Evolutionary conservation across 2,113 vertebrate genomes (phyloP), one percentile per base, ranked within the genome.

Genomic region (Serinus canaria): DNA sequence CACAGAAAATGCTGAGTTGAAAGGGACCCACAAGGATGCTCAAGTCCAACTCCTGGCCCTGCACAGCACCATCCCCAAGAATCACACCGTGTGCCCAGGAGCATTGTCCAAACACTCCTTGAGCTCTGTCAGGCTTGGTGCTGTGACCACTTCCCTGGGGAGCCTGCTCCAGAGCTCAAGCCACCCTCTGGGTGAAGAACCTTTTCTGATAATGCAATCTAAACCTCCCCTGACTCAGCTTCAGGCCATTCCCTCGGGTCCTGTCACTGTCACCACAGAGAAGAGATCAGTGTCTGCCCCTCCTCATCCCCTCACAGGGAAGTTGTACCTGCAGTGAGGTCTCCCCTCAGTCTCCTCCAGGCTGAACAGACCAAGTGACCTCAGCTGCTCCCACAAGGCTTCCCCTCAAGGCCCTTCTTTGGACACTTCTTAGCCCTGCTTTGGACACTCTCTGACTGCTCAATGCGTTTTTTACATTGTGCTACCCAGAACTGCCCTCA

Each of bases 331-430:
- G 35, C 60, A 43, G 0, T 58, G 43, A 30, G 19, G 5, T 17
- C 13, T 35, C 20, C 2, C 7, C 35, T 41, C 35, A 49, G 20
- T 17, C 43, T 85, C 7, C 15, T 39, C 24, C 43, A 41, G 30
- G 15, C 30, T 21, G 43, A 58, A 11, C 25, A 67, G 44, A 35
- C 6, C 52, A 25, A 50, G 25, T 21, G 30, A 30, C 25, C 35
- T 43, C 70, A 67, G 16, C 25, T 4, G 1, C 2, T 43, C 30
- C 17, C 25, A 11, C 0, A 30, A 0, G 1, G 13, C 16, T 43
- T 67, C 31, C 1, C 21, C 25, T 75, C 30, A 35, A 30, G 30
- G 20, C 16, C 15, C 20, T 31, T 67, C 37, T n/a, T n/a, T n/a
- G n/a, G n/a, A 14, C 13, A 11, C 9, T 6, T 11, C 9, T 3